Percentiles rank a stretch among this genome's conserved stretches.
Evolutionary conservation across 2,113 vertebrate genomes (phyloP).

Genomic region (Ciconia stormi): DNA sequence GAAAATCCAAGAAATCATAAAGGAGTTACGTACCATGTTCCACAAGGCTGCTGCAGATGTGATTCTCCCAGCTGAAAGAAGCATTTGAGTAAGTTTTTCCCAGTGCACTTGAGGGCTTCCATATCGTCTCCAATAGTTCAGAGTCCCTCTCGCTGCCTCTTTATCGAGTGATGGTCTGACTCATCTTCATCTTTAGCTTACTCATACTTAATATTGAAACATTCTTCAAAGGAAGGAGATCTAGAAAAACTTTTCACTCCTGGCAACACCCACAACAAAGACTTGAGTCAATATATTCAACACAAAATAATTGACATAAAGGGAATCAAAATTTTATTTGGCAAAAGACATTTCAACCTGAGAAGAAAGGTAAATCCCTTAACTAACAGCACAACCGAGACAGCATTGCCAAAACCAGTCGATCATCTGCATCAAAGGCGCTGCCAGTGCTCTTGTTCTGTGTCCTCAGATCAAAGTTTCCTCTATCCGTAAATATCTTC

Average conservation of each 20-base stretch:
- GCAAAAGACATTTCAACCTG: background rate
- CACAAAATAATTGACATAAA: background rate
- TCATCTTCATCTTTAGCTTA: slow-evolving; percentile 22
- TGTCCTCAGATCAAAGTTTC: background rate
- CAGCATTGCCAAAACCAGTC: background rate
- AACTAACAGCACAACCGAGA: background rate
- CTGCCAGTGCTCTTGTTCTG: background rate
- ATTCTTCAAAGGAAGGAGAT: background rate
- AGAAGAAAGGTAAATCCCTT: slow-evolving; percentile 26
- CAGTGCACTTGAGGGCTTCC: background rate
- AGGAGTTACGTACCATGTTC: background rate
- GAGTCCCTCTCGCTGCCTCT: background rate
- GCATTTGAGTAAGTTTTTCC: background rate
- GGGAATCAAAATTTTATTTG: background rate
- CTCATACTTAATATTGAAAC: background rate
- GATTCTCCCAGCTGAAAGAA: background rate
- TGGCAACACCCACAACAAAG: background rate
- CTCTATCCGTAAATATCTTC: background rate
- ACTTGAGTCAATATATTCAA: background rate
- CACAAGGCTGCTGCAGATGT: background rate
- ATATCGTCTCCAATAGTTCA: background rate
- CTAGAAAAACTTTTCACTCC: background rate
- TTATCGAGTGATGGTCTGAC: background rate
- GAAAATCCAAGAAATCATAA: background rate
- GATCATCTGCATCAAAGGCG: background rate